Evolutionary conservation across 2,888 invertebrate species (phyloP).

Genomic region (Euzophera pinguis): DNA sequence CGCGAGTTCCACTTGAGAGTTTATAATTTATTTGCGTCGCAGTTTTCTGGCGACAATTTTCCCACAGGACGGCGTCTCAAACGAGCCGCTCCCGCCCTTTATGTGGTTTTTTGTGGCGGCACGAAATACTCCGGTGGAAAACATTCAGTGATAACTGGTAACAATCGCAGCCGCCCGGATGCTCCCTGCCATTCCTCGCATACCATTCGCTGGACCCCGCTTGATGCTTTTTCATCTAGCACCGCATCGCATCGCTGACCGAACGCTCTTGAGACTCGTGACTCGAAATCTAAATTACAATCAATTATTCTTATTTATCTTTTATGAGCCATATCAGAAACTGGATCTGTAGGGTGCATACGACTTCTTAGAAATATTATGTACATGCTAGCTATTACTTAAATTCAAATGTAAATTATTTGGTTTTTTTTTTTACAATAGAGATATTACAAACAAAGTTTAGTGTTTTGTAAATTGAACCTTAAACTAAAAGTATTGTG

Average conservation of each 20-base stretch:
- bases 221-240: conserved; percentile 73
- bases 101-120: conserved; percentile 76
- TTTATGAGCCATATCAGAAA: conserved; percentile 10
- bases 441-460: too few species aligned
- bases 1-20: conserved; percentile 69
- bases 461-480: too few species aligned
- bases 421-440: too few species aligned
- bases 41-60: conserved; percentile 79
- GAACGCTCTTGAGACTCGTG: conserved; percentile 48
- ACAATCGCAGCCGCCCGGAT: conserved; percentile 80
- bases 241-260: conserved; percentile 37
- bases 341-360: conserved; percentile 10
- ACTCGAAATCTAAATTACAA: conserved; percentile 25
- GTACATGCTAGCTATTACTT: not conserved
- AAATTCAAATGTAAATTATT: too few species aligned
- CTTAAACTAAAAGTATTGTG: conserved; percentile 7
- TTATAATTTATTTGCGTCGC: conserved; percentile 77
- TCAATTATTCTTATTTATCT: conserved; percentile 15
- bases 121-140: conserved; percentile 76
- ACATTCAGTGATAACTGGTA: conserved; percentile 80
- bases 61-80: conserved; percentile 78
- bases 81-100: conserved; percentile 77
- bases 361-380: conserved; percentile 6
- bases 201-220: conserved; percentile 63
- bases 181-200: conserved; percentile 75